These are phyloP conservation scores for Rhinichthys klamathensis DNA, from an alignment of 2,113 vertebrate genomes.

Conservation along the genomic window DNA sequence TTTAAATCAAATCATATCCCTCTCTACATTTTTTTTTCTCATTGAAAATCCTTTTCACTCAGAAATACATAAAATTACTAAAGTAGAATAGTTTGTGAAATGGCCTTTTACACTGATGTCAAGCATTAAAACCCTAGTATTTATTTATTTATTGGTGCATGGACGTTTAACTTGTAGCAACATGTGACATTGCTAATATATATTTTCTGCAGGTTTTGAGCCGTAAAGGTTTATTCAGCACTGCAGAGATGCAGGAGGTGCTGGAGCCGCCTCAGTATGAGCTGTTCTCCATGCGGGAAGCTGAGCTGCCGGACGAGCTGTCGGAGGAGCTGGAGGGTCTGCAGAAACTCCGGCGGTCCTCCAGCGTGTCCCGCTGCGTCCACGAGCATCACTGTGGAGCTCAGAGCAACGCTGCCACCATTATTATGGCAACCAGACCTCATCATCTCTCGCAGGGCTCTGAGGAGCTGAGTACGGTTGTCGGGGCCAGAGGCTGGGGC, in stretches of 20 bases:
- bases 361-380: conserved; percentile 86
- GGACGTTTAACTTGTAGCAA: background rate
- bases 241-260: conserved; percentile 87
- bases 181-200: background rate
- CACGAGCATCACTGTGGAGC: conserved; percentile 95
- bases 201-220: conserved; percentile 75
- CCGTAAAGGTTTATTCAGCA: conserved; percentile 87
- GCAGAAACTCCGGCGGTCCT: conserved; percentile 86
- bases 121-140: background rate
- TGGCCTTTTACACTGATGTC: background rate
- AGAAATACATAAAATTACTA: background rate
- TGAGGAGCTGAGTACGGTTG: conserved; percentile 42
- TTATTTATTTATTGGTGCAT: background rate
- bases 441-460: conserved; percentile 73
- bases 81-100: background rate
- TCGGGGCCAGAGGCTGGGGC: background rate
- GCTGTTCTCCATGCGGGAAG: conserved; percentile 87
- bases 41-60: background rate
- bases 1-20: background rate
- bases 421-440: conserved; percentile 78
- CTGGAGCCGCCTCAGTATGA: conserved; percentile 96
- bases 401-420: conserved; percentile 78
- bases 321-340: conserved; percentile 90
- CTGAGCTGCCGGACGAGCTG: conserved; percentile 84
- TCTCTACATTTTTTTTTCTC: background rate